Conservation (phyloP, 1,140 invertebrate genomes). For the Tyrophagus putrescentiae region DNA sequence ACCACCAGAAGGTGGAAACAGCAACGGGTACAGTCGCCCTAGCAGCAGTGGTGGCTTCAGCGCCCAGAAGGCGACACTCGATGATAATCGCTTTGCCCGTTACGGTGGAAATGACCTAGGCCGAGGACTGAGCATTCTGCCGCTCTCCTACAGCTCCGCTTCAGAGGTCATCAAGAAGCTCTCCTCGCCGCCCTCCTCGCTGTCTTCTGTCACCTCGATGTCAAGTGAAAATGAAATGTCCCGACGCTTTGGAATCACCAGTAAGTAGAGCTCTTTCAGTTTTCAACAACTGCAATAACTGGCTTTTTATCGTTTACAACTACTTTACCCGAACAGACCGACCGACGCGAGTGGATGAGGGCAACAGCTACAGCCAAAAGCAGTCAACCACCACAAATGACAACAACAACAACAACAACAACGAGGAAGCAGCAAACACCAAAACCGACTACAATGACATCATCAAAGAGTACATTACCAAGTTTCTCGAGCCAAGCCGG, state of each 20-base stretch:
- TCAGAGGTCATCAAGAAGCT: conserved; percentile 3
- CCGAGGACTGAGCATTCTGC: not conserved
- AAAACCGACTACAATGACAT: conserved; percentile 12
- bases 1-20: not conserved
- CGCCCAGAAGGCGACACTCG: not conserved
- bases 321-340: no score
- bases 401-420: no score
- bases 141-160: not conserved
- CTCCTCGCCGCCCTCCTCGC: not conserved
- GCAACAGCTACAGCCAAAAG: no score
- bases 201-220: not conserved
- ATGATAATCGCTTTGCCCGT: not conserved
- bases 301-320: no score
- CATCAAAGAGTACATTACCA: conserved; percentile 9
- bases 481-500: not conserved
- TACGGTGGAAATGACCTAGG: not conserved
- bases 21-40: not conserved
- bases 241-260: conserved; percentile 1
- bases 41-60: no score
- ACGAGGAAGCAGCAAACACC: no score
- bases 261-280: not conserved
- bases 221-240: not conserved
- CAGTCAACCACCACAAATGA: no score
- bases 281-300: no score
- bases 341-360: no score